Conservation (phyloP, 2,113 vertebrate species). For the Sander vitreus region DNA sequence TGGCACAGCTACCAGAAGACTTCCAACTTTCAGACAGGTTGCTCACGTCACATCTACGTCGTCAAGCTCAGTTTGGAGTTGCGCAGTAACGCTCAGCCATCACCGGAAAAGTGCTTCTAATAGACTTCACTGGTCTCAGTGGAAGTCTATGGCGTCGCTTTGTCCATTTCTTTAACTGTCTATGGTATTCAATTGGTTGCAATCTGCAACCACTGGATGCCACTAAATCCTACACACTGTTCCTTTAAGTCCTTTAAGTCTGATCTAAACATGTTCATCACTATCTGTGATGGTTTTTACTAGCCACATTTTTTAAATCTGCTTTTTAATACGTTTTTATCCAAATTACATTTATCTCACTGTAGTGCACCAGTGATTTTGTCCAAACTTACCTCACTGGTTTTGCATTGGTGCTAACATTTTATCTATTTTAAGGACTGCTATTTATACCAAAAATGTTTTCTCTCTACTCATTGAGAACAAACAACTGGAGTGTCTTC, state of each 20-base stretch:
- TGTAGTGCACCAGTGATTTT: conserved; percentile 11
- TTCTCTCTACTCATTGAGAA: background rate
- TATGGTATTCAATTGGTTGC: too few species aligned
- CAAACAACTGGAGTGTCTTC: conserved; percentile 7
- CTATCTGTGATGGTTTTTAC: conserved; percentile 17
- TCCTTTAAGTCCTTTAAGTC: conserved; percentile 6
- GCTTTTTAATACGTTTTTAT: conserved; percentile 16
- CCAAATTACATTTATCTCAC: conserved; percentile 1
- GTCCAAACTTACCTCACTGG: conserved; percentile 14
- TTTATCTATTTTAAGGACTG: conserved; percentile 13
- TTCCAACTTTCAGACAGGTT: too few species aligned
- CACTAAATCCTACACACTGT: too few species aligned
- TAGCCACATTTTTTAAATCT: background rate
- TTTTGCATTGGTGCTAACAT: conserved; percentile 23
- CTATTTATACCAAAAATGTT: conserved; percentile 48
- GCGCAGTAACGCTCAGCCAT: too few species aligned
- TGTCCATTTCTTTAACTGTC: too few species aligned
- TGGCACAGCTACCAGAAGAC: too few species aligned
- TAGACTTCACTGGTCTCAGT: too few species aligned
- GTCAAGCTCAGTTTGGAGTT: too few species aligned
- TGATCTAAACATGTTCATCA: conserved; percentile 19
- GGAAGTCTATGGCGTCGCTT: too few species aligned
- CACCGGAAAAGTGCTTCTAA: too few species aligned
- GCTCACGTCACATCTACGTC: too few species aligned
- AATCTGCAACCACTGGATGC: too few species aligned